Evolutionary conservation across 2,113 vertebrate species (phyloP).

Genomic region (Tiliqua scincoides): DNA sequence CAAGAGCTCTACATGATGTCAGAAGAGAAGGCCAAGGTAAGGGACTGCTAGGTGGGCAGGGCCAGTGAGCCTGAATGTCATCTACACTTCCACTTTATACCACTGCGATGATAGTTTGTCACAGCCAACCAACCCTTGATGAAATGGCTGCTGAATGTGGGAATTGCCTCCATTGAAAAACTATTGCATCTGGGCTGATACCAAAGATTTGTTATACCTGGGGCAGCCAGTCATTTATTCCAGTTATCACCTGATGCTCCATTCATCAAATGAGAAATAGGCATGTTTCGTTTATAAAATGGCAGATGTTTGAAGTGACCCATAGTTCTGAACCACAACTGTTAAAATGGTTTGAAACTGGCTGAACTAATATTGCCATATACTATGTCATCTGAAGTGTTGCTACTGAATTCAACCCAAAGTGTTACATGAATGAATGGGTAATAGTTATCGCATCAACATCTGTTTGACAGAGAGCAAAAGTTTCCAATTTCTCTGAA

Average conservation of each 20-base stretch:
- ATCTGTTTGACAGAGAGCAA: neutral
- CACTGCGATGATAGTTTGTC: too few relatives aligned
- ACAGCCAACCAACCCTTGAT: too few relatives aligned
- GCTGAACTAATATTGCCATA: neutral
- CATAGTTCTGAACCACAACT: neutral
- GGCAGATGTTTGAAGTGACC: neutral
- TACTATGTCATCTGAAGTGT: neutral
- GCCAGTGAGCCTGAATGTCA: too few relatives aligned
- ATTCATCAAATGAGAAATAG: neutral
- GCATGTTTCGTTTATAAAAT: too few relatives aligned
- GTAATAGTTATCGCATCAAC: neutral
- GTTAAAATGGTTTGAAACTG: neutral
- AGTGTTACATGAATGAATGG: neutral
- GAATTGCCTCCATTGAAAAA: too few relatives aligned
- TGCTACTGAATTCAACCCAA: neutral
- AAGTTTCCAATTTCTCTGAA: neutral
- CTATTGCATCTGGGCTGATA: too few relatives aligned
- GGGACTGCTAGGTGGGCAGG: neutral
- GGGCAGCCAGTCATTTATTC: neutral
- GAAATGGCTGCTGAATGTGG: too few relatives aligned
- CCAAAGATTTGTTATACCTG: too few relatives aligned
- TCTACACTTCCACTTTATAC: neutral
- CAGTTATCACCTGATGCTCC: neutral
- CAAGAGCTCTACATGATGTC: conserved; percentile 99
- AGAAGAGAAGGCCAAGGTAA: conserved; percentile 98